These are phyloP conservation scores for Leucoma salicis DNA, from an alignment of 2,888 invertebrate genomes.

Conservation along the genomic window DNA sequence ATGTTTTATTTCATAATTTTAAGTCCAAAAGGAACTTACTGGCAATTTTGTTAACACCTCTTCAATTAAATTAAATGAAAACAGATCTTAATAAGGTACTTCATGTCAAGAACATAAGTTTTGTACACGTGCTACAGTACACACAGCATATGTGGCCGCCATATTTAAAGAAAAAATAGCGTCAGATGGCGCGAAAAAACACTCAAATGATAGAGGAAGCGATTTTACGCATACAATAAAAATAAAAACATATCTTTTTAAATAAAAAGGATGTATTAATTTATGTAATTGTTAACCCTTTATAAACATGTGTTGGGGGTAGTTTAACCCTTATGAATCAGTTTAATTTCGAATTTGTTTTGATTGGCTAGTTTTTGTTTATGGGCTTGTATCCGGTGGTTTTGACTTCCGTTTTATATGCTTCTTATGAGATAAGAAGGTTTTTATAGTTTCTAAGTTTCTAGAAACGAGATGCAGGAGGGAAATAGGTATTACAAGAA, in stretches of 20 bases:
- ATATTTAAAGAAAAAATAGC: constrained; percentile 61
- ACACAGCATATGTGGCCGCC: constrained; percentile 61
- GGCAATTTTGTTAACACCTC: constrained; percentile 12
- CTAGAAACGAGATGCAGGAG: not conserved
- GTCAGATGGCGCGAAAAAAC: constrained; percentile 71
- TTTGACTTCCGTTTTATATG: constrained; percentile 45
- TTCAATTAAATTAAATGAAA: constrained; percentile 22
- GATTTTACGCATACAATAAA: constrained; percentile 73
- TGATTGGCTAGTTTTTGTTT: constrained; percentile 60
- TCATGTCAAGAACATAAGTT: constrained; percentile 23
- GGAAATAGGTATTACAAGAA: not conserved
- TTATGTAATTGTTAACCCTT: constrained; percentile 79
- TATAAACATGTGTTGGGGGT: constrained; percentile 71
- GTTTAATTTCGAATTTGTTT: constrained; percentile 78
- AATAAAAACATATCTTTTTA: constrained; percentile 57
- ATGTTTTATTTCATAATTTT: not conserved
- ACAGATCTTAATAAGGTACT: constrained; percentile 20
- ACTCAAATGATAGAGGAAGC: constrained; percentile 72
- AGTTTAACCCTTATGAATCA: constrained; percentile 62
- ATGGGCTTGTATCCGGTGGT: constrained; percentile 59
- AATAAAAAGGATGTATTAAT: constrained; percentile 75
- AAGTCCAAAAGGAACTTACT: constrained; percentile 9
- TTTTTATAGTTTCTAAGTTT: constrained; percentile 10
- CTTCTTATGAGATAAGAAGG: constrained; percentile 26
- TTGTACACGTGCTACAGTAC: constrained; percentile 57